These are phyloP conservation scores for Melanostoma scalare DNA, from an alignment of 2,888 invertebrate species.

Conservation along the genomic window DNA sequence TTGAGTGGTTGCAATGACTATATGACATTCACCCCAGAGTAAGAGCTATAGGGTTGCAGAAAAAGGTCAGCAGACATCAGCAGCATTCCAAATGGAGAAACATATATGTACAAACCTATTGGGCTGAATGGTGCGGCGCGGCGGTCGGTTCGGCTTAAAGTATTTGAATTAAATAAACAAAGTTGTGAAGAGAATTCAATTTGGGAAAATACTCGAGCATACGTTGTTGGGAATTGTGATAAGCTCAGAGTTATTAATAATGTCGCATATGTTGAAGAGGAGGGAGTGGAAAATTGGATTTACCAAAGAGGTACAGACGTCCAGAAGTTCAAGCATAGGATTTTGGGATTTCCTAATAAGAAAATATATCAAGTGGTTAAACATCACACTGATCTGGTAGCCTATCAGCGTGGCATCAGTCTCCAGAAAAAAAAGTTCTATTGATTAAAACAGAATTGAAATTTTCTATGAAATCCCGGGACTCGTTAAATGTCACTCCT, in stretches of 20 bases:
- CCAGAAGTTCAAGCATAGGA: no score
- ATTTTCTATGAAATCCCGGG: no score
- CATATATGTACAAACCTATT: constrained; percentile 13
- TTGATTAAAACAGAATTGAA: no score
- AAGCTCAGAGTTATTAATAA: constrained; percentile 36
- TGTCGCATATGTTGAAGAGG: constrained; percentile 39
- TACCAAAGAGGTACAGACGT: no score
- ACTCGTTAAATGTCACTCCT: no score
- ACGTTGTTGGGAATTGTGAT: constrained; percentile 31
- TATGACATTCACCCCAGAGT: constrained; percentile 7
- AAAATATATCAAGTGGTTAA: no score
- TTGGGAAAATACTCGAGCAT: constrained; percentile 19
- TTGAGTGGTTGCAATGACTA: constrained; percentile 62
- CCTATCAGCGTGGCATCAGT: no score
- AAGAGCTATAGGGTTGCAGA: constrained; percentile 33
- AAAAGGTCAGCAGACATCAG: constrained; percentile 9
- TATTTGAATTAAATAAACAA: constrained; percentile 71
- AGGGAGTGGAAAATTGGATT: no score
- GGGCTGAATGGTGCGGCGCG: constrained; percentile 3
- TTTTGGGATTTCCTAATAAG: no score
- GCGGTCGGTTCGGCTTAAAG: constrained; percentile 63
- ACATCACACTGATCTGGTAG: no score
- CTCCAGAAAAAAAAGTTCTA: no score
- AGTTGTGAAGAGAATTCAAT: constrained; percentile 25
- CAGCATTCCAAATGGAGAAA: neutral